A percentile compares a stretch with the other conserved stretches of the same genome.
phyloP scores from a whole-genome alignment of 2,113 vertebrate genomes.

The Bubo bubo region DNA sequence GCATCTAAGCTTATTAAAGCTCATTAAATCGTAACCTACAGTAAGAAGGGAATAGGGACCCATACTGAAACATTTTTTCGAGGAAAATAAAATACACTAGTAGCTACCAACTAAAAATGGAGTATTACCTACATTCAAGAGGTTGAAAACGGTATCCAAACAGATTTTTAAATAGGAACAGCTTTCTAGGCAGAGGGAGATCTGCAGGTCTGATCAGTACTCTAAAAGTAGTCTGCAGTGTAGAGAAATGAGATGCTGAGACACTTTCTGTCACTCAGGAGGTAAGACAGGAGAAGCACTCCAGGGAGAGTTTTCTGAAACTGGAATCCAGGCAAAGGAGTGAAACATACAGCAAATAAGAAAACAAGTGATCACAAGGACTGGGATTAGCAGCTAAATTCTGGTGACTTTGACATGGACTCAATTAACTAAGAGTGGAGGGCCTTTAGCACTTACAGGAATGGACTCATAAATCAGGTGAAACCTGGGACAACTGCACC shows the following conservation, averaged over 20 bases:
- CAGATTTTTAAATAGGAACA: not conserved
- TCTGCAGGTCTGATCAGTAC: not conserved
- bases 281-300: not conserved
- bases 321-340: not conserved
- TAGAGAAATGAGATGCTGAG: not conserved
- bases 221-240: not conserved
- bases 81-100: not conserved
- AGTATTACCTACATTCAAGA: not conserved
- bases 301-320: not conserved
- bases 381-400: not conserved
- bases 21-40: conserved; percentile 11
- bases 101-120: not conserved
- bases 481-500: not conserved
- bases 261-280: not conserved
- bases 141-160: not conserved
- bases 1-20: conserved; percentile 28
- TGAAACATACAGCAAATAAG: not conserved
- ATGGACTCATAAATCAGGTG: not conserved
- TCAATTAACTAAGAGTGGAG: not conserved
- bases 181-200: not conserved
- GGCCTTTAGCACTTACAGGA: not conserved
- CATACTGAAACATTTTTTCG: not conserved
- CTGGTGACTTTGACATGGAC: not conserved
- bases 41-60: not conserved
- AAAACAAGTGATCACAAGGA: not conserved